These are phyloP conservation scores for Datnioides undecimradiatus DNA, from an alignment of 2,113 vertebrate genomes.

Conservation along the genomic window DNA sequence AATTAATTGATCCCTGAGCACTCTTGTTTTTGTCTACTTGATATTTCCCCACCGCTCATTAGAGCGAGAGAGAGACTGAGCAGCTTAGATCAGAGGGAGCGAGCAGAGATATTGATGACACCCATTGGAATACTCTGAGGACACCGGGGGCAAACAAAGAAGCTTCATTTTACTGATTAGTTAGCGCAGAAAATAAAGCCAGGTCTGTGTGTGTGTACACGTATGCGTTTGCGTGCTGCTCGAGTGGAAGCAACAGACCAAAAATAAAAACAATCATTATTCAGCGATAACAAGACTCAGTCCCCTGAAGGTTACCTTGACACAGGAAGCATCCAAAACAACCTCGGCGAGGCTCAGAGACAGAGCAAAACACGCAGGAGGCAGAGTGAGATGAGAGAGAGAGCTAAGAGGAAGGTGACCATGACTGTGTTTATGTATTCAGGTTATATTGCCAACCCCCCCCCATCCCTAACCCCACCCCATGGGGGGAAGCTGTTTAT, in stretches of 20 bases:
- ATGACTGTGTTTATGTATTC: conserved; percentile 31
- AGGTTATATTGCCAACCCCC: conserved; percentile 24
- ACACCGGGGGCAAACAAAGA: conserved; percentile 8
- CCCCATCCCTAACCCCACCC: no score
- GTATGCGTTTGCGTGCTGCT: background rate
- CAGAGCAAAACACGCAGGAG: background rate
- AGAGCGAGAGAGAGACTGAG: conserved; percentile 9
- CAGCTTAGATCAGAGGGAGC: conserved; percentile 24
- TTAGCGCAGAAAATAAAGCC: conserved; percentile 31
- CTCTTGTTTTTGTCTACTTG: conserved; percentile 63
- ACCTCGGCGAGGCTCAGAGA: conserved; percentile 9
- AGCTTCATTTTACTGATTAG: conserved; percentile 56
- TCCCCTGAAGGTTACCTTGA: conserved; percentile 72
- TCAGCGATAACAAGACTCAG: conserved; percentile 40
- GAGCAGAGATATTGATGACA: conserved; percentile 54
- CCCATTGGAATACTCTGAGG: conserved; percentile 13
- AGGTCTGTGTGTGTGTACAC: background rate
- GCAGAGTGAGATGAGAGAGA: background rate
- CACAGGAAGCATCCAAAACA: conserved; percentile 56
- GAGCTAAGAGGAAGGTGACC: conserved; percentile 31
- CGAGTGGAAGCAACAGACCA: conserved; percentile 15
- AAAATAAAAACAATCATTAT: conserved; percentile 57
- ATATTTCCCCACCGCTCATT: conserved; percentile 60
- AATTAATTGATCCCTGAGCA: conserved; percentile 78
- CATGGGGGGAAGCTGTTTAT: conserved; percentile 6